These are phyloP conservation scores for Coptodon bakossiorum DNA, from an alignment of 2,113 vertebrate species.

Conservation along the genomic window DNA sequence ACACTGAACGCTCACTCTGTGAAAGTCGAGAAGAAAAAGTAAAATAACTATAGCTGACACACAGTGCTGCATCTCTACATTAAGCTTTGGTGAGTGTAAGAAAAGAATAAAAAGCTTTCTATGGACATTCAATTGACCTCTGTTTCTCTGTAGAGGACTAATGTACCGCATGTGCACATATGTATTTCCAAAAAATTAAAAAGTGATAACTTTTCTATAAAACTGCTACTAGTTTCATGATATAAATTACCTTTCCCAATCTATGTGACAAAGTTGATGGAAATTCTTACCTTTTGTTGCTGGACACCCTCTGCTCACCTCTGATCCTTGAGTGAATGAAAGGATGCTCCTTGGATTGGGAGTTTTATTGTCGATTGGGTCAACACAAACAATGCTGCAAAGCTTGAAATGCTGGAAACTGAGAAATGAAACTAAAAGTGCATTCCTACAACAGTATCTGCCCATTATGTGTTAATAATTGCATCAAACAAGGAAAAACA, in stretches of 20 bases:
- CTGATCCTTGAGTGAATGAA: neutral
- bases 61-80: neutral
- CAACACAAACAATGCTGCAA: neutral
- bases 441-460: neutral
- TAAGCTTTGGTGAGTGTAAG: neutral
- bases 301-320: neutral
- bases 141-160: neutral
- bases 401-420: accelerated
- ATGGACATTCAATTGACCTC: neutral
- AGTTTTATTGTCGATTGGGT: neutral
- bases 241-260: neutral
- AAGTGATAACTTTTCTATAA: neutral
- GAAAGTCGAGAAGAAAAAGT: neutral
- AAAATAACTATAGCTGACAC: neutral
- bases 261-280: neutral
- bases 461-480: neutral
- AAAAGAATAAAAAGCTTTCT: neutral
- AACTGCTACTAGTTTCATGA: neutral
- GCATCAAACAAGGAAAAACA: neutral
- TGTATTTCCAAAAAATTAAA: neutral
- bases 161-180: accelerated
- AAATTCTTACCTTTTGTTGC: neutral
- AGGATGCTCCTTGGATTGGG: neutral
- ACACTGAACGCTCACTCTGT: neutral
- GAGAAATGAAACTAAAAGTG: neutral